These are phyloP conservation scores for Lacerta agilis DNA, from an alignment of 2,797 vertebrate species.

Conservation along the genomic window DNA sequence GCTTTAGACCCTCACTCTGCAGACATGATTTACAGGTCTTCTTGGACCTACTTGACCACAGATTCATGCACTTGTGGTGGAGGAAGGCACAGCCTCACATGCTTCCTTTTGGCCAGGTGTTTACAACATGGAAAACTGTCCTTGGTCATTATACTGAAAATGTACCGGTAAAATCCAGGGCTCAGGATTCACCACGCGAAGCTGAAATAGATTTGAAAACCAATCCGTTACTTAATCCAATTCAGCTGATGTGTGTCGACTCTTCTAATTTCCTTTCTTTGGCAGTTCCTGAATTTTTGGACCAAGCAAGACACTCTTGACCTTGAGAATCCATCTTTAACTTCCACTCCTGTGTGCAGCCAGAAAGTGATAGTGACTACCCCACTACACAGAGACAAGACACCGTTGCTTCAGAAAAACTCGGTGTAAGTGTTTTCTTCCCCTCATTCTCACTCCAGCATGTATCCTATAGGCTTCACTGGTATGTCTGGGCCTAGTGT, in stretches of 20 bases:
- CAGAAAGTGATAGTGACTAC: conserved; percentile 96
- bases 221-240: background rate
- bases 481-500: background rate
- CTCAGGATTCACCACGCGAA: no score
- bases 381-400: conserved; percentile 95
- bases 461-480: background rate
- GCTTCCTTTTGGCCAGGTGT: background rate
- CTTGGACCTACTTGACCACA: no score
- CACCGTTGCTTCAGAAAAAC: conserved; percentile 91
- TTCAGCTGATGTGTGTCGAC: background rate
- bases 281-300: conserved; percentile 97
- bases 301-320: conserved; percentile 93
- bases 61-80: no score
- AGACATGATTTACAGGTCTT: no score
- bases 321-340: conserved; percentile 94
- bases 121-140: background rate
- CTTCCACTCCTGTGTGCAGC: conserved; percentile 95
- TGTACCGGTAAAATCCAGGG: background rate
- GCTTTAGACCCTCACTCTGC: no score
- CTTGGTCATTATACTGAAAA: background rate
- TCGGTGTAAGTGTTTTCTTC: conserved; percentile 80
- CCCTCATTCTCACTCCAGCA: background rate
- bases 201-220: background rate
- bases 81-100: no score
- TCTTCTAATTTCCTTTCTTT: conserved; percentile 12